Conservation (phyloP, 2,113 vertebrate species). For the Pionites leucogaster region DNA sequence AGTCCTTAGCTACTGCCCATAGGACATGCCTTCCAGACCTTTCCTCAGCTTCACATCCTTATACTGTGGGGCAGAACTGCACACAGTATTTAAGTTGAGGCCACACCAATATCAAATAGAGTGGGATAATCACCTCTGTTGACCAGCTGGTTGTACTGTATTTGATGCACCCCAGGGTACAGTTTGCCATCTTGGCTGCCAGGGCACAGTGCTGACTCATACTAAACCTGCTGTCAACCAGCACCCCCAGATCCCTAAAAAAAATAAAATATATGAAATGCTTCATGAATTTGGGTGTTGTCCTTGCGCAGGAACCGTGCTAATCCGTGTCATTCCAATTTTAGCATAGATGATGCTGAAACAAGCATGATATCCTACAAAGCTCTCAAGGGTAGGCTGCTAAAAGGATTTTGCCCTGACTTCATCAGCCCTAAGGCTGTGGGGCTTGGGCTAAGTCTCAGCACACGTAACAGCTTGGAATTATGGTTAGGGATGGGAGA, state of each 20-base stretch:
- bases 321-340: not conserved
- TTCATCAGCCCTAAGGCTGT: not conserved
- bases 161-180: not conserved
- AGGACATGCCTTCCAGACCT: not conserved
- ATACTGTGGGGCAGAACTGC: not conserved
- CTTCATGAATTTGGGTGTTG: conserved; percentile 66
- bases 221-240: not conserved
- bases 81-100: not conserved
- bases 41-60: not conserved
- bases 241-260: not conserved
- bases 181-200: not conserved
- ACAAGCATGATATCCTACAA: not conserved
- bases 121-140: not conserved
- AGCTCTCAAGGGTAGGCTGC: not conserved
- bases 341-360: not conserved
- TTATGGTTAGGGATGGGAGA: not conserved
- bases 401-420: not conserved
- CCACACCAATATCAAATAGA: not conserved
- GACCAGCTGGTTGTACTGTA: not conserved
- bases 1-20: not conserved
- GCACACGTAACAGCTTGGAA: not conserved
- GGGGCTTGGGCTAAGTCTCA: not conserved
- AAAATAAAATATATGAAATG: not conserved
- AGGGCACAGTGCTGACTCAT: not conserved
- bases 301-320: conserved; percentile 41